Evolutionary conservation across 2,113 vertebrate species (phyloP).

Genomic region (Gulo gulo): DNA sequence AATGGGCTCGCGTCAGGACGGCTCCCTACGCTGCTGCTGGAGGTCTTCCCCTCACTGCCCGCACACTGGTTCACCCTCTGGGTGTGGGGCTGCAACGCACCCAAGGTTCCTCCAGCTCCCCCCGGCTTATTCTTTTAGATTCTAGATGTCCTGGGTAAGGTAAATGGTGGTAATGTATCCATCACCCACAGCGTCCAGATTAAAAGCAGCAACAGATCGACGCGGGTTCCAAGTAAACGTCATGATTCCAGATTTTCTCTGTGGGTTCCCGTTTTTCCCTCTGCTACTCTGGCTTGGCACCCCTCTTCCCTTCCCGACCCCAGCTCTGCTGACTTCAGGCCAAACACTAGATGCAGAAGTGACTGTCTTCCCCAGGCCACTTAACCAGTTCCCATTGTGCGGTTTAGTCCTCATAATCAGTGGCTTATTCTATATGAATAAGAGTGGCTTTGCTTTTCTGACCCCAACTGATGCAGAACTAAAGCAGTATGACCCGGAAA

Average conservation of each 20-base stretch:
- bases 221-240: neutral
- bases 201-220: neutral
- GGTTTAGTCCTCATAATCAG: neutral
- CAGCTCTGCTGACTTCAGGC: neutral
- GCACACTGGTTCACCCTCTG: fast-evolving
- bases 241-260: neutral
- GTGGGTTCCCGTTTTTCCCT: neutral
- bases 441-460: neutral
- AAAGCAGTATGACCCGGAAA: neutral
- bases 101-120: neutral
- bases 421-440: neutral
- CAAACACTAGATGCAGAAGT: neutral
- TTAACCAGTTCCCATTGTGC: neutral
- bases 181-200: neutral
- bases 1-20: fast-evolving
- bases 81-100: fast-evolving
- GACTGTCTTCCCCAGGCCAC: neutral
- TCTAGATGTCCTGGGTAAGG: fast-evolving
- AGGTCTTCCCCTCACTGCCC: fast-evolving
- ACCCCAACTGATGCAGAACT: neutral
- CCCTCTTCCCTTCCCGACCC: neutral
- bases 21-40: fast-evolving
- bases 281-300: neutral
- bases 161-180: no score
- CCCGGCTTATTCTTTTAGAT: neutral